Conservation (phyloP, 2,797 vertebrate species). For the Lagocephalus sceleratus region DNA sequence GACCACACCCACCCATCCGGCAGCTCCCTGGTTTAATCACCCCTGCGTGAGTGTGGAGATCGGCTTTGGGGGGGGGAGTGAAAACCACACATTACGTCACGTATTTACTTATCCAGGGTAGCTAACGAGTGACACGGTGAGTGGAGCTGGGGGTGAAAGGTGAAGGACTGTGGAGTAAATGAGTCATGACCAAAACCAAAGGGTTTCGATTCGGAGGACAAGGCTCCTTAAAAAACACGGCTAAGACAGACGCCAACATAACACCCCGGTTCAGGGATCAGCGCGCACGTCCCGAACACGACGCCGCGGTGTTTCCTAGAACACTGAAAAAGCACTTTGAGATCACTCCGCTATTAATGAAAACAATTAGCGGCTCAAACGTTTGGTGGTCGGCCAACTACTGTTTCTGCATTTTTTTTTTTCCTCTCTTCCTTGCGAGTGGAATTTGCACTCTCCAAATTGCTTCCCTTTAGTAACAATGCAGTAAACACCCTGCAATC, state of each 20-base stretch:
- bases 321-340: conserved; percentile 60
- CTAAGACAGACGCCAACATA: conserved; percentile 10
- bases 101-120: conserved; percentile 70
- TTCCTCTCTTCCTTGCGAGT: conserved; percentile 49
- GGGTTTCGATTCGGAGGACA: conserved; percentile 52
- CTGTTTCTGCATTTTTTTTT: conserved; percentile 62
- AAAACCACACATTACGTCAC: conserved; percentile 73
- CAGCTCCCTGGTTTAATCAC: conserved; percentile 51
- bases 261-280: no score
- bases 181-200: conserved; percentile 74
- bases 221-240: conserved; percentile 54
- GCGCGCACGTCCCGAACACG: conserved; percentile 57
- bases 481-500: conserved; percentile 67
- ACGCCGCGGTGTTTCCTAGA: conserved; percentile 63
- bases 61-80: conserved; percentile 7
- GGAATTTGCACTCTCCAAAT: conserved; percentile 70
- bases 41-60: conserved; percentile 42
- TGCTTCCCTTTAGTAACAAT: conserved; percentile 72
- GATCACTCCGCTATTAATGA: conserved; percentile 73
- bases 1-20: conserved; percentile 40
- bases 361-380: conserved; percentile 68
- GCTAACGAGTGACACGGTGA: conserved; percentile 59
- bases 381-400: conserved; percentile 71
- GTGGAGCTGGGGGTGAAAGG: conserved; percentile 68
- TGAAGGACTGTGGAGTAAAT: conserved; percentile 75